phyloP scores from a whole-genome alignment of 2,113 vertebrate species.

The Osmerus mordax region DNA sequence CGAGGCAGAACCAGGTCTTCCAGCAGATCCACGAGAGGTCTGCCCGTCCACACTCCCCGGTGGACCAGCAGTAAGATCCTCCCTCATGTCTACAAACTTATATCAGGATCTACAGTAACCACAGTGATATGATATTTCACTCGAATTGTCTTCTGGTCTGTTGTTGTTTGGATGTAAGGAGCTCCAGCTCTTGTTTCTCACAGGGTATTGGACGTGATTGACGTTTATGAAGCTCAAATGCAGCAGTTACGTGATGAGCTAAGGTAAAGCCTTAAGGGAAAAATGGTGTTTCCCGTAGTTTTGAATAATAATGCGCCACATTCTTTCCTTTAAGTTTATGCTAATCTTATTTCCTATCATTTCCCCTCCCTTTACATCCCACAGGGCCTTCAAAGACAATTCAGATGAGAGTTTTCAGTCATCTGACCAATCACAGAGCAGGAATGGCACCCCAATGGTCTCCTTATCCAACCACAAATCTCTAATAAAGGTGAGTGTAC shows the following conservation, averaged over 20 bases:
- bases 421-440: constrained; percentile 37
- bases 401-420: constrained; percentile 29
- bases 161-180: background rate
- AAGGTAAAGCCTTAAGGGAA: constrained; percentile 59
- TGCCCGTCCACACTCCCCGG: constrained; percentile 48
- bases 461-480: constrained; percentile 69
- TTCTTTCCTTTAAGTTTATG: background rate
- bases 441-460: constrained; percentile 47
- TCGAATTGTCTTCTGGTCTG: background rate
- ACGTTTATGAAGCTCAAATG: constrained; percentile 82
- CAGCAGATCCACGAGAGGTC: constrained; percentile 70
- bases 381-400: constrained; percentile 67
- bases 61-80: constrained; percentile 76
- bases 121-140: too few relatives aligned
- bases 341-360: background rate
- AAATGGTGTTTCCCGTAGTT: background rate
- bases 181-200: constrained; percentile 36
- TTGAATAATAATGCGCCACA: background rate
- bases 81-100: background rate
- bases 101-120: too few relatives aligned
- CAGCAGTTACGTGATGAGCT: constrained; percentile 67
- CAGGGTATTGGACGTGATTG: constrained; percentile 82
- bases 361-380: background rate
- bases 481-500: constrained; percentile 71
- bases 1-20: constrained; percentile 71